These are phyloP conservation scores for Parnassius apollo DNA, from an alignment of 2,888 invertebrate genomes.

Conservation along the genomic window DNA sequence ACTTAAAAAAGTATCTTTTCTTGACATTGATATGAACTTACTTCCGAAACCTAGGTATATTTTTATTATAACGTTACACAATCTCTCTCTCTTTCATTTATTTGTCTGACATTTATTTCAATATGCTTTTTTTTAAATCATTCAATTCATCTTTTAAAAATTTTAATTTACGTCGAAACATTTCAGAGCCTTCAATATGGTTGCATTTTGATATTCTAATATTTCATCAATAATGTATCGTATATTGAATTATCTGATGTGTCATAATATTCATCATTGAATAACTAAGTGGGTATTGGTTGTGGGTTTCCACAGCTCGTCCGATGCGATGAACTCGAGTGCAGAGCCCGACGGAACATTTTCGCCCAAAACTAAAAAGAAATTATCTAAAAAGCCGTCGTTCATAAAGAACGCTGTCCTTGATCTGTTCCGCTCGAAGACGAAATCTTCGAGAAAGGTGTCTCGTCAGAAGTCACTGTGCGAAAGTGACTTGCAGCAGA, in stretches of 20 bases:
- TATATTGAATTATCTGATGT: slow-evolving; percentile 57
- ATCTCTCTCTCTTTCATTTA: slow-evolving; percentile 25
- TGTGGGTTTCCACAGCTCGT: slow-evolving; percentile 79
- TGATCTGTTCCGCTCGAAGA: slow-evolving; percentile 78
- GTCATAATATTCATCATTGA: slow-evolving; percentile 59
- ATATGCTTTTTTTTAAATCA: slow-evolving; percentile 71
- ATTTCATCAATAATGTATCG: slow-evolving; percentile 22
- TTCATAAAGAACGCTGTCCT: slow-evolving; percentile 79
- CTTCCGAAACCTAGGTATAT: not conserved
- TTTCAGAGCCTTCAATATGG: slow-evolving; percentile 56
- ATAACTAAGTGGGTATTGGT: slow-evolving; percentile 79
- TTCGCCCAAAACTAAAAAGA: slow-evolving; percentile 81
- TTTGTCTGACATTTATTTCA: slow-evolving; percentile 60
- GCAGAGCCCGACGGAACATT: slow-evolving; percentile 76
- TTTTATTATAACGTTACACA: slow-evolving; percentile 26
- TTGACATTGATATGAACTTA: not conserved
- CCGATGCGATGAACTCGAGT: slow-evolving; percentile 76
- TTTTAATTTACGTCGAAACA: slow-evolving; percentile 58
- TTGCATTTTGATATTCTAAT: slow-evolving; percentile 29
- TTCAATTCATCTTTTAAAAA: slow-evolving; percentile 63
- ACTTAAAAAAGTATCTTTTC: slow-evolving; percentile 16
- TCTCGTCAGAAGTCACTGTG: slow-evolving; percentile 77
- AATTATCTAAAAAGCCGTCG: slow-evolving; percentile 79
- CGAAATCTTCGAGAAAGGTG: slow-evolving; percentile 73
- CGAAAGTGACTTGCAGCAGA: slow-evolving; percentile 73